Base-by-base conservation (phyloP, 2,797 vertebrate species). In the Diglossa cyanea region DNA sequence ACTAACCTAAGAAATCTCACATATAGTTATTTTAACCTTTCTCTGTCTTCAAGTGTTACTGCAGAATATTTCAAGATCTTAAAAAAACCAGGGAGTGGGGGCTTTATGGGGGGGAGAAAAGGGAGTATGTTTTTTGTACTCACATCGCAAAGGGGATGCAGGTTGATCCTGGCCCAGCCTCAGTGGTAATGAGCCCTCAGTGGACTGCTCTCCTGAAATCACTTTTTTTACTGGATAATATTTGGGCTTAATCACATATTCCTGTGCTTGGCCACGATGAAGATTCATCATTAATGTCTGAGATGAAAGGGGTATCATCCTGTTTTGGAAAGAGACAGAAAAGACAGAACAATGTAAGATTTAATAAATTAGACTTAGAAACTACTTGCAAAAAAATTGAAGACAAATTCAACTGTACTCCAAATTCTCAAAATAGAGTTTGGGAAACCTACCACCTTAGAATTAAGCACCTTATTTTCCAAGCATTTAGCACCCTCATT, bases 201-300 rank as follows among this genome's bases (percentile, higher is more conserved):
- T 97, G 35, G 98, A 98, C 80, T 98, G 97, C 48, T 98, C 98
- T 96, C 99, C 98, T 1, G 98, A 98, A 96, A 98, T 96, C 53
- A 98, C 97, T 95, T 98, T 98, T 96, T 98, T 98, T 63, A 97
- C 88, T 93, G 98, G 90, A 93, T 98, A 99, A 96, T 99, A 99
- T 94, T 99, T 99, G 80, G 99, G 99, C 94, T 99, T 99, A 55
- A 99, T 96, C 88, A 99, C 92, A 61, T 99, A 99, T 84, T 99
- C 99, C 93, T 99, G 99, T 85, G 95, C 98, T 97, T 99, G 99
- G 55, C 98, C 98, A 30, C 98, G 98, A 84, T 98, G 99, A 80
- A 98, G 93, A 61, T 98, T 98, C 95, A 99, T 97, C 62, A 98
- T 97, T 91, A 98, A 83, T 39, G 98, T 98, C 94, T 98, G 98